These are phyloP conservation scores for Rousettus madagascariensis DNA, from an alignment of 2,797 vertebrate species.

Conservation along the genomic window DNA sequence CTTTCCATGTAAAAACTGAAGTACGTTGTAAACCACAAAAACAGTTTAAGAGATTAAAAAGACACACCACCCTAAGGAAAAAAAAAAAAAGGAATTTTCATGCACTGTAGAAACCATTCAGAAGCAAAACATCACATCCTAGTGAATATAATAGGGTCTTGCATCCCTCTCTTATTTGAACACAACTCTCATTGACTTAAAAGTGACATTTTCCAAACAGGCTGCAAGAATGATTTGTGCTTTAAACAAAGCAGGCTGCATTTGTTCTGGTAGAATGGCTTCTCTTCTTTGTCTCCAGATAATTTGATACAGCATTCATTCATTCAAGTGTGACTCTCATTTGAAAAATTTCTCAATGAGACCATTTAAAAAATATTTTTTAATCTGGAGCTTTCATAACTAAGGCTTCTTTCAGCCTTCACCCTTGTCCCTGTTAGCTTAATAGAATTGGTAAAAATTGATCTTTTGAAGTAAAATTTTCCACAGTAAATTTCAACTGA, in stretches of 20 bases:
- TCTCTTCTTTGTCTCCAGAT: conserved; percentile 72
- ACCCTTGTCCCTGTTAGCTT: not conserved
- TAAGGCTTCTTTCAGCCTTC: conserved; percentile 63
- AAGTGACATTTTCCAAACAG: conserved; percentile 77
- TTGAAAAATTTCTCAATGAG: conserved; percentile 77
- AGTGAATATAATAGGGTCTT: conserved; percentile 72
- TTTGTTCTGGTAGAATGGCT: conserved; percentile 71
- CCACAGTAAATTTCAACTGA: conserved; percentile 10
- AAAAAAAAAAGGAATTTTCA: conserved; percentile 64
- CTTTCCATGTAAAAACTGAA: conserved; percentile 68
- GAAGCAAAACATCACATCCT: conserved; percentile 70
- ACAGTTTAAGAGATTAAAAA: conserved; percentile 71
- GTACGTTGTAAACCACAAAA: conserved; percentile 76
- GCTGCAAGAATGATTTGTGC: conserved; percentile 66
- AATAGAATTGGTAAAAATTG: not conserved
- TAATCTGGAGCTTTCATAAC: conserved; percentile 62
- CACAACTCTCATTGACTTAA: conserved; percentile 80
- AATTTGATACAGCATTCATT: conserved; percentile 72
- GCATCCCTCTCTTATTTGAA: conserved; percentile 67
- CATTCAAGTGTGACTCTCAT: conserved; percentile 69
- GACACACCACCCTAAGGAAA: not conserved
- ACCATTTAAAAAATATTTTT: conserved; percentile 76
- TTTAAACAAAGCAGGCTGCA: conserved; percentile 70
- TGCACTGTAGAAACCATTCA: conserved; percentile 77
- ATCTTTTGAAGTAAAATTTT: conserved; percentile 48